Conservation (phyloP, 2,113 vertebrate species). For the Gyps fulvus region DNA sequence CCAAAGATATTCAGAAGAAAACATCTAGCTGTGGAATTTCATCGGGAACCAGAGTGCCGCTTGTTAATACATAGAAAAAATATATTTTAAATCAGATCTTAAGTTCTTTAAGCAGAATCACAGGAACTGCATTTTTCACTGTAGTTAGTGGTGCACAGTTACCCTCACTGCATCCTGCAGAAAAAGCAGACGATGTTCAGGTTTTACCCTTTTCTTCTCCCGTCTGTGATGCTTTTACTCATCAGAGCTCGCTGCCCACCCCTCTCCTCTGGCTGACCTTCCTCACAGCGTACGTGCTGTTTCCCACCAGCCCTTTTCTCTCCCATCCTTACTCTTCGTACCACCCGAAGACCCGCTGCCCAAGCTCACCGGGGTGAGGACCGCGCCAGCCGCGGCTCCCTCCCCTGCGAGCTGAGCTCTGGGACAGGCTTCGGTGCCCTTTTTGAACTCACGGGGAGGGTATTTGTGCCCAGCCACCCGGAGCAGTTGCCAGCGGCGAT, state of each 20-base stretch:
- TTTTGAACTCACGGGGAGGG: constrained; percentile 58
- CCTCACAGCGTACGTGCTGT: background rate
- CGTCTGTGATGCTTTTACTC: background rate
- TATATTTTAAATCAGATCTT: background rate
- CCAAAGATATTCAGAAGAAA: background rate
- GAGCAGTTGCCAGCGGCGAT: constrained; percentile 63
- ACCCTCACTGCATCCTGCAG: background rate
- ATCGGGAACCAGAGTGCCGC: background rate
- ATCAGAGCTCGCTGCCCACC: background rate
- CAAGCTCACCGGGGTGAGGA: constrained; percentile 41
- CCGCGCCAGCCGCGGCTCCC: constrained; percentile 35
- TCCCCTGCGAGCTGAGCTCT: constrained; percentile 53
- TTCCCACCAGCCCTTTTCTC: background rate
- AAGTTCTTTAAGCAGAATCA: background rate
- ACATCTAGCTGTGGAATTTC: background rate
- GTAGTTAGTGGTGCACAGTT: background rate
- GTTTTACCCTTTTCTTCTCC: background rate
- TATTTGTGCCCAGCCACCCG: background rate
- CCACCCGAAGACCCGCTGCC: background rate
- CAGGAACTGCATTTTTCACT: background rate
- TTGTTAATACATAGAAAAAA: background rate
- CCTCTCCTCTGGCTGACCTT: background rate
- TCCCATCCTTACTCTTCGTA: too few relatives aligned
- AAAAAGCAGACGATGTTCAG: background rate
- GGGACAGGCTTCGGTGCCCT: constrained; percentile 69